Evolutionary conservation across 2,113 vertebrate genomes (phyloP).

Genomic region (Xerus inauris): DNA sequence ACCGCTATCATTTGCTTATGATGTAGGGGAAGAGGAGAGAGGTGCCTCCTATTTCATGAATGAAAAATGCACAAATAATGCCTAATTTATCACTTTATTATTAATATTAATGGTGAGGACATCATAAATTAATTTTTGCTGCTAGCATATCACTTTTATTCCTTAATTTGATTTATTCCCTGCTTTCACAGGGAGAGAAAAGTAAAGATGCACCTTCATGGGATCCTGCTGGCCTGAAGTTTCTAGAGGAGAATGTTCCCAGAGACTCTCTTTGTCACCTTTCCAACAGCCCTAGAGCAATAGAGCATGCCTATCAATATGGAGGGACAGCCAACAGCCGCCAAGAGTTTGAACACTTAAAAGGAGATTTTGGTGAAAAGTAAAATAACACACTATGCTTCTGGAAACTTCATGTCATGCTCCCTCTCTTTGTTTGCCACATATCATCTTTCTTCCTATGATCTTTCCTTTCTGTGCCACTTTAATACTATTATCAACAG

Average conservation of each 20-base stretch:
- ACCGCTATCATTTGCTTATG: not conserved
- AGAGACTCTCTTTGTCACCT: conserved; percentile 88
- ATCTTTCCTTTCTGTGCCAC: not conserved
- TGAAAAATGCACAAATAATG: not conserved
- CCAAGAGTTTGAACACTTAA: conserved; percentile 91
- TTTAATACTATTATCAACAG: not conserved
- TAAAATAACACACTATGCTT: conserved; percentile 77
- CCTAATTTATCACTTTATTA: not conserved
- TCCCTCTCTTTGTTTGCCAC: not conserved
- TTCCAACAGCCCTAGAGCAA: conserved; percentile 88
- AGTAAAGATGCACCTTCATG: conserved; percentile 86
- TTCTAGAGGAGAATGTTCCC: conserved; percentile 81
- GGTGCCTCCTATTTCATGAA: not conserved
- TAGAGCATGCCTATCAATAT: conserved; percentile 88
- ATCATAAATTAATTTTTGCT: conserved; percentile 4
- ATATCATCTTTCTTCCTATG: not conserved
- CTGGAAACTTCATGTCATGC: not conserved
- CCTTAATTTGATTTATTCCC: conserved; percentile 50
- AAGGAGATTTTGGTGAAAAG: conserved; percentile 91
- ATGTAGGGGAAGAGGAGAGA: not conserved
- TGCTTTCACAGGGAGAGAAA: conserved; percentile 87
- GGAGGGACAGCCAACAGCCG: conserved; percentile 93
- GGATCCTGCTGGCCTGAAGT: conserved; percentile 84
- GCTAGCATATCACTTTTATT: not conserved
- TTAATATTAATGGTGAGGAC: not conserved